These are phyloP conservation scores for Agrochola litura DNA, from an alignment of 2,888 invertebrate species.

Conservation along the genomic window DNA sequence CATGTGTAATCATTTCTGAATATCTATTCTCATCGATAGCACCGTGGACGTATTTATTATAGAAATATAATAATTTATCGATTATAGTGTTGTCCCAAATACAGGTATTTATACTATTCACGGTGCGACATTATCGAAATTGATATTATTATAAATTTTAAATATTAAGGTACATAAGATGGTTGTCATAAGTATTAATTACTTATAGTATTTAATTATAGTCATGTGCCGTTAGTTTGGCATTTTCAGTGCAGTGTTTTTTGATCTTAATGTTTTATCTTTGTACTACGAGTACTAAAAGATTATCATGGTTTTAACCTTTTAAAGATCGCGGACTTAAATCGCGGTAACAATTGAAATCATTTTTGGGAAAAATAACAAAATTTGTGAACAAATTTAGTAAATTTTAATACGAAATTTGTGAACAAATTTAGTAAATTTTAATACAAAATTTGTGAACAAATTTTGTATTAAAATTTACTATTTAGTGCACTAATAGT, in stretches of 20 bases:
- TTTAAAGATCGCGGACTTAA: constrained; percentile 4
- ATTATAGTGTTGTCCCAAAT: constrained; percentile 43
- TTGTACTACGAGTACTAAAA: constrained; percentile 33
- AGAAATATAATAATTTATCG: constrained; percentile 39
- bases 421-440: too few species aligned
- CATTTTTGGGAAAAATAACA: not conserved
- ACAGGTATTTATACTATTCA: constrained; percentile 49
- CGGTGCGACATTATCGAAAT: constrained; percentile 41
- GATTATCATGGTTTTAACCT: constrained; percentile 22
- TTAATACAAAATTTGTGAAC: not conserved
- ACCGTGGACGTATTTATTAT: constrained; percentile 53
- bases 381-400: not conserved
- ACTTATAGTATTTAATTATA: constrained; percentile 55
- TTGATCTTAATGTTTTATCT: constrained; percentile 57
- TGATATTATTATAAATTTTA: constrained; percentile 50
- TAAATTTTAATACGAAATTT: too few species aligned
- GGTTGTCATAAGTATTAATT: constrained; percentile 70
- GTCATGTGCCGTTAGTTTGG: constrained; percentile 43
- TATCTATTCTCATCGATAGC: constrained; percentile 29
- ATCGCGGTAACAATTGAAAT: not conserved
- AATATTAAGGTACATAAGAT: constrained; percentile 65
- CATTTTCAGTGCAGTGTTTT: constrained; percentile 59
- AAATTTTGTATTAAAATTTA: too few species aligned
- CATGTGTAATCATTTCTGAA: constrained; percentile 12
- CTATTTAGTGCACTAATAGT: not conserved